Percentiles rank a stretch among this genome's conserved stretches.
Conservation (phyloP, 2,113 vertebrate species). For the Cnemophilus loriae region DNA sequence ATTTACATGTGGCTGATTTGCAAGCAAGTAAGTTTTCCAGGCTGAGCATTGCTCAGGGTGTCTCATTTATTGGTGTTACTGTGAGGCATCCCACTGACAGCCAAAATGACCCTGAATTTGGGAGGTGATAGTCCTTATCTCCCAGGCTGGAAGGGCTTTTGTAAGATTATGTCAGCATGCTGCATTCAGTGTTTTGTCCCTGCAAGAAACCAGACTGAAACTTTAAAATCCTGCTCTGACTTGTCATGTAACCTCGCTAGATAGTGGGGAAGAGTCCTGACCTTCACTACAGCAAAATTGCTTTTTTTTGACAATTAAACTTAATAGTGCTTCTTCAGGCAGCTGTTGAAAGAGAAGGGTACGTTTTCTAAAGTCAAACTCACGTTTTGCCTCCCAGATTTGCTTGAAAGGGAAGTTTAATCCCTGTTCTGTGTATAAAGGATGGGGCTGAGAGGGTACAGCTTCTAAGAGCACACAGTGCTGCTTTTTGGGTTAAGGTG, state of each 20-base stretch:
- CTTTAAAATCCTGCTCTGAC: not conserved
- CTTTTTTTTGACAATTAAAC: not conserved
- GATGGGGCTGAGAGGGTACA: not conserved
- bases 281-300: not conserved
- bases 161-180: not conserved
- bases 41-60: not conserved
- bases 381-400: not conserved
- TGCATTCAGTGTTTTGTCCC: not conserved
- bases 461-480: rapidly evolving
- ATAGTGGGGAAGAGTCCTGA: not conserved
- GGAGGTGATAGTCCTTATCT: not conserved
- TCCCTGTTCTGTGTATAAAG: not conserved
- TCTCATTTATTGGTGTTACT: not conserved
- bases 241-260: not conserved
- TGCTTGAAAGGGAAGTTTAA: not conserved
- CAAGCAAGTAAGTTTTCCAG: not conserved
- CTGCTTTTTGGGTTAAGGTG: not conserved
- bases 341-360: not conserved
- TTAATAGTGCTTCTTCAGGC: not conserved
- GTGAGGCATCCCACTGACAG: not conserved
- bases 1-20: not conserved
- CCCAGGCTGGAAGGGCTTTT: not conserved
- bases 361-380: not conserved
- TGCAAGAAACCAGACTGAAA: not conserved
- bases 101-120: not conserved